A percentile compares a stretch with the other conserved stretches of the same genome.
phyloP scores from a whole-genome alignment of 2,113 vertebrate genomes.

The Trichechus manatus region DNA sequence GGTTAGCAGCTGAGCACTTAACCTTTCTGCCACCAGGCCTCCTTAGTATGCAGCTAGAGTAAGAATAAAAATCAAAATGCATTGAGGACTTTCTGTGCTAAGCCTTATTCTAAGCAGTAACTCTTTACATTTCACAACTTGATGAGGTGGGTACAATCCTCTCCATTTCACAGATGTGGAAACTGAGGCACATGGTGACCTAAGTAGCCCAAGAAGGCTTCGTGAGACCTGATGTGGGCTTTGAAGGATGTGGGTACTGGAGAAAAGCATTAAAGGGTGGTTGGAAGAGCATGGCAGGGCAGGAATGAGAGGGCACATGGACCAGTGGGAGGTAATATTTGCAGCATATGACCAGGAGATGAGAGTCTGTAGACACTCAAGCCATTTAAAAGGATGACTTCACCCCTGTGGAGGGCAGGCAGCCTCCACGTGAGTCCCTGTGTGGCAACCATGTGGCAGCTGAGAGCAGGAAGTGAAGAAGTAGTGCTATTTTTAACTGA shows the following conservation, averaged over 20 bases:
- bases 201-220: background rate
- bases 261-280: background rate
- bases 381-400: background rate
- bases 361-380: background rate
- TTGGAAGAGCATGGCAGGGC: background rate
- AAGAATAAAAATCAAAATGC: background rate
- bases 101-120: background rate
- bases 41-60: background rate
- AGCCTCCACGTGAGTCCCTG: background rate
- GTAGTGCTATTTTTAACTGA: background rate
- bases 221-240: background rate
- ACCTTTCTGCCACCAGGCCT: background rate
- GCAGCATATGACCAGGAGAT: background rate
- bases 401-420: background rate
- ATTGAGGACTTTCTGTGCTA: background rate
- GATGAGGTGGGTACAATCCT: background rate
- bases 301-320: background rate
- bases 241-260: background rate
- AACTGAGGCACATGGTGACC: background rate
- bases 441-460: background rate
- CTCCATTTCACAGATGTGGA: background rate
- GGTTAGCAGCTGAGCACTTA: background rate
- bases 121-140: background rate
- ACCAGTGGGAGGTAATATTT: background rate
- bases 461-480: background rate